Percentiles rank a stretch among this genome's conserved stretches.
Conservation (phyloP, 2,888 invertebrate genomes). For the Agrochola litura region DNA sequence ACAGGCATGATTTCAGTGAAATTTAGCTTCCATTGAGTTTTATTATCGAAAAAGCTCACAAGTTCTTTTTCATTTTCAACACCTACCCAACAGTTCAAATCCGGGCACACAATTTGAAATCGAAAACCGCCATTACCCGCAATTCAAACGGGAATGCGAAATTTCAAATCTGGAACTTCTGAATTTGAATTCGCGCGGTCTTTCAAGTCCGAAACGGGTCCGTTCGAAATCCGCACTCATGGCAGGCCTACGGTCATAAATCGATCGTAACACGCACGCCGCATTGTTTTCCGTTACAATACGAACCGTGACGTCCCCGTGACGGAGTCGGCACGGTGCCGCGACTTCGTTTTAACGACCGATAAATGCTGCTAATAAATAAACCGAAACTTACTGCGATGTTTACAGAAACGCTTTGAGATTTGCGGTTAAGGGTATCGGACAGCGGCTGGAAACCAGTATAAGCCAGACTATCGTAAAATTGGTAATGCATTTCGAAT, state of each 20-base stretch:
- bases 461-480: constrained; percentile 31
- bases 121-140: neutral
- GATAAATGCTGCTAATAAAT: constrained; percentile 81
- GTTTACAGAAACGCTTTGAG: constrained; percentile 66
- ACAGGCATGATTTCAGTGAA: neutral
- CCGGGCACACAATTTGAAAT: neutral
- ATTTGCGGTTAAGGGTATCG: constrained; percentile 58
- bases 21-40: constrained; percentile 6
- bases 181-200: constrained; percentile 40
- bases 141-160: neutral
- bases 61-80: neutral
- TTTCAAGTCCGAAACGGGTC: constrained; percentile 48
- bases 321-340: constrained; percentile 75
- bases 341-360: constrained; percentile 77
- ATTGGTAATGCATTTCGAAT: constrained; percentile 40
- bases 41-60: neutral
- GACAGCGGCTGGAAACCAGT: constrained; percentile 40
- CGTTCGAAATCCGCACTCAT: constrained; percentile 59
- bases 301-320: constrained; percentile 77
- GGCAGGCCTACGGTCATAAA: constrained; percentile 71
- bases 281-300: constrained; percentile 80
- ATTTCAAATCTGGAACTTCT: constrained; percentile 11
- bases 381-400: constrained; percentile 66
- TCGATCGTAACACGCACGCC: constrained; percentile 75
- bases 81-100: neutral